These are phyloP conservation scores for Cydia splendana DNA, from an alignment of 1,140 invertebrate genomes.

Conservation along the genomic window DNA sequence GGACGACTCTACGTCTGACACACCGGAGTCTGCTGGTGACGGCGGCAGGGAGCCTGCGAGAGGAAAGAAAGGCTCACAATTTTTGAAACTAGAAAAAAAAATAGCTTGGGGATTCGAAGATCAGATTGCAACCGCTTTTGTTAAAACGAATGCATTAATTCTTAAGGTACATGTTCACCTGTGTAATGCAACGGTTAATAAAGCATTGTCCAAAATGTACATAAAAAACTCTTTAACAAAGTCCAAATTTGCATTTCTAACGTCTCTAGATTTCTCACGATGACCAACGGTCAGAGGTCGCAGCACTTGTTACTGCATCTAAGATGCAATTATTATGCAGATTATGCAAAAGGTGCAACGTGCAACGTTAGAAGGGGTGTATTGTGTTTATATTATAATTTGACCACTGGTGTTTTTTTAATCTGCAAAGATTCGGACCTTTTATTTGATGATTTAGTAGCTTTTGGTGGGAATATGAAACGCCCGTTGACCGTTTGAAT, in stretches of 20 bases:
- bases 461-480: slow-evolving; percentile 5
- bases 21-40: slow-evolving; percentile 97
- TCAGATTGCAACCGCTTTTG: not conserved
- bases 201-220: not conserved
- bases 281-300: slow-evolving; percentile 17
- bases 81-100: not conserved
- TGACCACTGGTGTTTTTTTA: slow-evolving; percentile 4
- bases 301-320: slow-evolving; percentile 11
- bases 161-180: not conserved
- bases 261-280: slow-evolving; percentile 5
- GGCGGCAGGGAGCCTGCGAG: slow-evolving; percentile 93
- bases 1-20: slow-evolving; percentile 97
- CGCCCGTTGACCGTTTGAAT: not conserved
- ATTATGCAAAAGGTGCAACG: slow-evolving; percentile 18
- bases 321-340: slow-evolving; percentile 19
- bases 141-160: not conserved
- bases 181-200: slow-evolving; percentile 1
- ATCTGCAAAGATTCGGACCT: slow-evolving; percentile 2
- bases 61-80: slow-evolving; percentile 18
- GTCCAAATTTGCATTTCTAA: slow-evolving; percentile 14
- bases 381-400: slow-evolving; percentile 10
- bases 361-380: slow-evolving; percentile 10
- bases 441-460: slow-evolving; percentile 1
- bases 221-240: not conserved
- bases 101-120: not conserved